A percentile compares a stretch with the other conserved stretches of the same genome.
Conservation (phyloP, 1,140 invertebrate genomes). For the Potamilus streckersoni region DNA sequence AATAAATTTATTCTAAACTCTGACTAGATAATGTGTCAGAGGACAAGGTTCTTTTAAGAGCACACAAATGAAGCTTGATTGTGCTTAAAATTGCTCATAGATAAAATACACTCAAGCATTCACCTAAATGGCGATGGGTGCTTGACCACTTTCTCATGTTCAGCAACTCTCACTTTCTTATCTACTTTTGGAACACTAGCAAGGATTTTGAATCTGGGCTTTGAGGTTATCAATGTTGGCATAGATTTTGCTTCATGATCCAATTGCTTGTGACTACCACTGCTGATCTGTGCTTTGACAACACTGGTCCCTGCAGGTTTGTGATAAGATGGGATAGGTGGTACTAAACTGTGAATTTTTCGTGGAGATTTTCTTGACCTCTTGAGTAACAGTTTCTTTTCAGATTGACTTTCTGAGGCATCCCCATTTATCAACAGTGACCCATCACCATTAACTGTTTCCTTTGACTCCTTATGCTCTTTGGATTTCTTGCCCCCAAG, state of each 20-base stretch:
- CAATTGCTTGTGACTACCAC: neutral
- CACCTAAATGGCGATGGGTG: conserved; percentile 45
- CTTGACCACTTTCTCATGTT: conserved; percentile 39
- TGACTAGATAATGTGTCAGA: no score
- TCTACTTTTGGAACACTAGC: conserved; percentile 12
- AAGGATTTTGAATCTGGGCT: conserved; percentile 1
- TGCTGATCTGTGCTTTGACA: conserved; percentile 23
- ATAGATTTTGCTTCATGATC: conserved; percentile 13
- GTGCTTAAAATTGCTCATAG: no score
- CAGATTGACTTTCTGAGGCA: neutral
- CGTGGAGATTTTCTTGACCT: conserved; percentile 18
- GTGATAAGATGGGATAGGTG: neutral
- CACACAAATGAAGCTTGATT: no score
- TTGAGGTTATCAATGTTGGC: neutral
- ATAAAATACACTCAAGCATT: conserved; percentile 11
- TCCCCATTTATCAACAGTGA: neutral
- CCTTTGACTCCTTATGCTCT: neutral
- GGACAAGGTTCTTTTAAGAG: no score
- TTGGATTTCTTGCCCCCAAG: conserved; percentile 27
- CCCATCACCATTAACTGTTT: neutral
- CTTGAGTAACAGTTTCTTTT: conserved; percentile 19
- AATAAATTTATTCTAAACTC: no score
- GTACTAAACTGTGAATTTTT: conserved; percentile 12
- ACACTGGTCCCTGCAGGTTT: conserved; percentile 18
- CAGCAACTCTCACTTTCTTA: conserved; percentile 12